These are phyloP conservation scores for Erpornis zantholeuca DNA, from an alignment of 2,113 vertebrate species.

Conservation along the genomic window DNA sequence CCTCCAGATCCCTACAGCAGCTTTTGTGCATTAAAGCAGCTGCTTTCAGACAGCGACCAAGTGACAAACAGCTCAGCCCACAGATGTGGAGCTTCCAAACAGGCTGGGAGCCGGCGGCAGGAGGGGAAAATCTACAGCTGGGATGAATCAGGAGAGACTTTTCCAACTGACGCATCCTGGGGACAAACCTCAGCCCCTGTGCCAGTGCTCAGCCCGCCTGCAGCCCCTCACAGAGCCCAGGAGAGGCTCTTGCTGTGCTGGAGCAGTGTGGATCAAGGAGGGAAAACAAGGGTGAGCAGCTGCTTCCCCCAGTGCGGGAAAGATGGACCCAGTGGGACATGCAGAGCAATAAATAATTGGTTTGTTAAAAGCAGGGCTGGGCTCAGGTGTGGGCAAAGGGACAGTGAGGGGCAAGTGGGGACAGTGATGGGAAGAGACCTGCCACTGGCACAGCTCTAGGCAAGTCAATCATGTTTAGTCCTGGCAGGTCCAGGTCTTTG, in stretches of 20 bases:
- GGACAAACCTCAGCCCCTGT: not conserved
- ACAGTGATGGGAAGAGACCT: not conserved
- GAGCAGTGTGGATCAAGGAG: not conserved
- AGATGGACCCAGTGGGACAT: rapidly evolving
- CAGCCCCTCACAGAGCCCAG: not conserved
- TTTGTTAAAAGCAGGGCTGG: not conserved
- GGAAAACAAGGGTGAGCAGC: not conserved
- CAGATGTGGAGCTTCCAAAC: not conserved
- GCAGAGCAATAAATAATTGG: not conserved
- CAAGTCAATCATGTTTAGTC: rapidly evolving
- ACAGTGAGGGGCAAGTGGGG: not conserved
- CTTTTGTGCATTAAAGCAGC: slow-evolving; percentile 44
- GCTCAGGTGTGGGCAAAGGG: not conserved
- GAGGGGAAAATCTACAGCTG: slow-evolving; percentile 17
- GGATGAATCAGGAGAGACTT: slow-evolving; percentile 13
- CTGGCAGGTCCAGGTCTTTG: not conserved
- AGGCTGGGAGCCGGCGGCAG: not conserved
- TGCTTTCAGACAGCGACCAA: not conserved
- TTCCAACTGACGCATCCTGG: not conserved
- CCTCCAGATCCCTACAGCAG: not conserved
- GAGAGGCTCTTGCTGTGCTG: not conserved
- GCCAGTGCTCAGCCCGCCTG: not conserved
- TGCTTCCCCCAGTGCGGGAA: not conserved
- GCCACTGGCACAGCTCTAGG: not conserved
- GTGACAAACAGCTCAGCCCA: not conserved